phyloP scores from a whole-genome alignment of 2,888 invertebrate genomes.

The Neoaliturus tenellus region DNA sequence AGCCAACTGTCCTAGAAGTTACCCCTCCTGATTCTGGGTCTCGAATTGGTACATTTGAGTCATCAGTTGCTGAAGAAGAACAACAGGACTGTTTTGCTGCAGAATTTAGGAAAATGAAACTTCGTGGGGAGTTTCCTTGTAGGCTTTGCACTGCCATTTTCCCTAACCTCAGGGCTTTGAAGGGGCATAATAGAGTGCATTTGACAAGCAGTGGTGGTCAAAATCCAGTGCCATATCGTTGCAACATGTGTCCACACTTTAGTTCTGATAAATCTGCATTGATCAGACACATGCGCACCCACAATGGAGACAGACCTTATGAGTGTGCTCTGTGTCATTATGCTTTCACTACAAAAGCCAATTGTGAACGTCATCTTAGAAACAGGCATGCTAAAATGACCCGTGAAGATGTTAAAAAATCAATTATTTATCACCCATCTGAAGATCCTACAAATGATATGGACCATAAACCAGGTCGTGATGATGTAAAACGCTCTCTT shows the following conservation, averaged over 20 bases:
- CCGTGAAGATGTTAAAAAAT: constrained; percentile 91
- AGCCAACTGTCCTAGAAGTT: constrained; percentile 61
- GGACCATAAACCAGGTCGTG: constrained; percentile 53
- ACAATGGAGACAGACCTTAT: constrained; percentile 96
- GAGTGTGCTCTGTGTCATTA: constrained; percentile 97
- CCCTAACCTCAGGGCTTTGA: constrained; percentile 91
- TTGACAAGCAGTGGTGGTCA: constrained; percentile 81
- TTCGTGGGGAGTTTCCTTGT: constrained; percentile 93
- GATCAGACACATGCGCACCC: constrained; percentile 93
- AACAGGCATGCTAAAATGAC: constrained; percentile 93
- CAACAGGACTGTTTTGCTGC: constrained; percentile 90
- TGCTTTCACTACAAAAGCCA: constrained; percentile 98
- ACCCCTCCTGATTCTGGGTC: constrained; percentile 69
- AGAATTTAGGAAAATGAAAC: constrained; percentile 92
- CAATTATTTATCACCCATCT: constrained; percentile 91
- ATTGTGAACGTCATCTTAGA: constrained; percentile 95
- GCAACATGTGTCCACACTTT: constrained; percentile 95
- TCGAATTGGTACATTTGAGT: constrained; percentile 70
- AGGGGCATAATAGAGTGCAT: constrained; percentile 93
- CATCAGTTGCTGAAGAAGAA: constrained; percentile 77
- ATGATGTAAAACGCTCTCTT: constrained; percentile 61
- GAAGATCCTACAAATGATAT: constrained; percentile 90
- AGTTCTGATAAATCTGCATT: constrained; percentile 94
- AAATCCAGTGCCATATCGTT: constrained; percentile 82
- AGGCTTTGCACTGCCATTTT: constrained; percentile 92